Base-by-base conservation (phyloP, 2,888 invertebrate species). In the Bellardia pandia region DNA sequence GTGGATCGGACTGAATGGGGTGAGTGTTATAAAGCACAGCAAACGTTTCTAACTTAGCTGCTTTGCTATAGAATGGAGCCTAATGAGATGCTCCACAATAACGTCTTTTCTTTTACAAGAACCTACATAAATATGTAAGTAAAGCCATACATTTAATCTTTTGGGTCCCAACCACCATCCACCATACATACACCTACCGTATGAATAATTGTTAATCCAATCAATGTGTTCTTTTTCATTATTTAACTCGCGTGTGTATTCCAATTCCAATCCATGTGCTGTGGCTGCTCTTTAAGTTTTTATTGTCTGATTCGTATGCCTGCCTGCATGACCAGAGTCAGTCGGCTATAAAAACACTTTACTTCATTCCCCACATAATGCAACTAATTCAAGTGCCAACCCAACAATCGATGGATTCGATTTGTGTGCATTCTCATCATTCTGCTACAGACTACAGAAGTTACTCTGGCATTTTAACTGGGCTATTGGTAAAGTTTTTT, bases 121-220 rank as follows among this genome's bases (percentile, higher is more conserved):
- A 6, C 11, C 69, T 60, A 6, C 60, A 51, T 16, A 80, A n/a
- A n/a, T n/a, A n/a, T 58, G n/a, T 23, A 23, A 23, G 23, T 23
- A 23, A 23, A 23, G 68, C 64, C 42, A 72, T 74, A 56, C 64
- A 30, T 85, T 68, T 75, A 56, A n/a, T 30, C 11, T 4, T 71
- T 30, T 23, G 23, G 23, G 14, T n/a, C 66, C 2, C 42, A 42
- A 6, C 7, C 42, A 42, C 6, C 42, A 8, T 42, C 3, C 76
- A 56, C 48, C 78, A 37, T 77, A 53, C 78, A 62, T 62, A 56
- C 80, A 80, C 68, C 69, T 69, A 85, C 60, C 53, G 80, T 64
- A 86, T 88, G 85, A 88, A 84, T 86, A 81, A 88, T 86, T 78
- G 88, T 79, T 85, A 82, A 87, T 87, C 85, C 85, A 87, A 87